Conservation (phyloP, 2,888 invertebrate species). For the Sthenelais limicola region DNA sequence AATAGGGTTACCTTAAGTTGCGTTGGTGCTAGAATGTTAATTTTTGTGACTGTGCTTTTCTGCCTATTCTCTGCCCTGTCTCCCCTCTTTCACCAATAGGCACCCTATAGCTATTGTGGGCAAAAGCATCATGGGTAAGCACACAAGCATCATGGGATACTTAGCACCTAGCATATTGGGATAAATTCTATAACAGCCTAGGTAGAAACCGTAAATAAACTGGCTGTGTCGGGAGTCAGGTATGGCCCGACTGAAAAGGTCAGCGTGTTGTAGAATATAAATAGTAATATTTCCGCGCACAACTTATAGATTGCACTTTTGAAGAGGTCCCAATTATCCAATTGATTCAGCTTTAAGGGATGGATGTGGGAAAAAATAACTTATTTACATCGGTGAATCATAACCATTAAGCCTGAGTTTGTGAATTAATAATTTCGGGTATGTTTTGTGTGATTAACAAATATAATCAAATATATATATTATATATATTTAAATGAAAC, state of each 20-base stretch:
- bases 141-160: conserved; percentile 41
- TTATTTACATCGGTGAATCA: no score
- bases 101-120: conserved; percentile 34
- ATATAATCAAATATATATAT: no score
- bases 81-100: conserved; percentile 36
- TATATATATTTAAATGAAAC: no score
- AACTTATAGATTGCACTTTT: no score
- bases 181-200: conserved; percentile 12
- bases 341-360: no score
- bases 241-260: neutral
- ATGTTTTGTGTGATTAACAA: no score
- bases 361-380: no score
- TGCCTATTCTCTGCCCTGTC: neutral
- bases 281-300: neutral
- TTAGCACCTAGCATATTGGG: conserved; percentile 38
- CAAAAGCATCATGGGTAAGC: conserved; percentile 42
- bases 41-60: conserved; percentile 25
- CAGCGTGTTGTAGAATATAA: conserved; percentile 22
- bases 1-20: conserved; percentile 18
- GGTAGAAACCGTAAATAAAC: conserved; percentile 4
- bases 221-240: neutral
- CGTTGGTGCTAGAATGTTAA: conserved; percentile 23
- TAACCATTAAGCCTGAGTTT: no score
- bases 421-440: no score
- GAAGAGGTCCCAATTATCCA: no score